Evolutionary conservation across 2,888 invertebrate genomes (phyloP), one percentile per base, ranked within the genome.

Genomic region (Leuctra nigra): DNA sequence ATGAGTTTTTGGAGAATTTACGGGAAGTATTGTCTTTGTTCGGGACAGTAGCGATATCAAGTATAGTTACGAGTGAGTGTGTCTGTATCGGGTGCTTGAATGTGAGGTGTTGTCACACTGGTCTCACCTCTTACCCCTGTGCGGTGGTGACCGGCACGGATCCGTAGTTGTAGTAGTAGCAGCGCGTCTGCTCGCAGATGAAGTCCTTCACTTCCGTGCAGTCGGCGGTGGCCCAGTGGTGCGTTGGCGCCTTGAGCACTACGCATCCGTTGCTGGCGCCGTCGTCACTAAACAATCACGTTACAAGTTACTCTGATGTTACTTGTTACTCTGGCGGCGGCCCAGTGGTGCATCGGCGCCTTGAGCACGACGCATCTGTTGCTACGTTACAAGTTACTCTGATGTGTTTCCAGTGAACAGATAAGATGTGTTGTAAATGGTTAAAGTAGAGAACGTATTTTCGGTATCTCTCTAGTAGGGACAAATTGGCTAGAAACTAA

Each of bases 41-140:
- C 6, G 39, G 16, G 16, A 39, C 9, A 6, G 18, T 7, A 11
- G 29, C 6, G 29, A 11, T 29, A 29, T 29, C 29, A 39, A 46
- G 46, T 25, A 4, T 24, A 11, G 16, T 13, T 18, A 24, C 36
- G 38, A 20, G 24, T 53, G 38, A 14, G 22, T 36, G 7, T 39
- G 41, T 14, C 25, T 79, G 73, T 63, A 63, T 75, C 75, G 73
- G 70, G 35, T 70, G 72, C 75, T 72, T 73, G 73, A 72, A 75
- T n/a, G n/a, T n/a, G n/a, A n/a, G n/a, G n/a, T n/a, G n/a, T n/a
- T n/a, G n/a, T n/a, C n/a, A 75, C 64, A 63, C 63, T 63, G 68
- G 68, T 68, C 84, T 84, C 85, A 85, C 85, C 85, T 86, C 88
- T 89, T 90, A 90, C 89, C 89, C 89, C 88, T 90, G 89, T 81